These are phyloP conservation scores for Drosophila sechellia DNA, from an alignment of 1,140 invertebrate genomes.

Conservation along the genomic window DNA sequence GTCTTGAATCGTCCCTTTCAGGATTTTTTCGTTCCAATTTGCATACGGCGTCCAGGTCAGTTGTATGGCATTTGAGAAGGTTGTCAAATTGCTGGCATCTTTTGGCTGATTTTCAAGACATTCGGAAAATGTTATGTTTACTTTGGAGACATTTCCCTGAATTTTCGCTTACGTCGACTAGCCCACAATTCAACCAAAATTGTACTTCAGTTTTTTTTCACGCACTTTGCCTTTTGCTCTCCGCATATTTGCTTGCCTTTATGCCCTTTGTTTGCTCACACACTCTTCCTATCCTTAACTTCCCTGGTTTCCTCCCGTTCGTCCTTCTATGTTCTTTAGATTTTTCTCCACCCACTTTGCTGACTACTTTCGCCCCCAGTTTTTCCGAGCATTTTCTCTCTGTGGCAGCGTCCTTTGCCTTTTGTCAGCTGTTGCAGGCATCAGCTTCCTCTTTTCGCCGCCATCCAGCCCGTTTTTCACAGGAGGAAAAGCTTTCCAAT, in stretches of 20 bases:
- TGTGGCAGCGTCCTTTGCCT: conserved; percentile 1
- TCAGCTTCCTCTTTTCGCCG: neutral
- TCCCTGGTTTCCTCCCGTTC: neutral
- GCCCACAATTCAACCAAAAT: neutral
- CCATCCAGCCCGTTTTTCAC: neutral
- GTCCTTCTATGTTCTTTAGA: neutral
- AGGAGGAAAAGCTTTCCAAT: neutral
- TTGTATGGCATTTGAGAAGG: neutral
- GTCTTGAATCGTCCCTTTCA: too few relatives aligned
- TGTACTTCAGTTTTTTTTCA: neutral
- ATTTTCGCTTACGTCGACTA: neutral
- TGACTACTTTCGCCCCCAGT: neutral
- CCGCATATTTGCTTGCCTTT: neutral
- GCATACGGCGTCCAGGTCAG: neutral
- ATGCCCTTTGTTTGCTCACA: neutral
- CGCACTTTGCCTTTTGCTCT: neutral
- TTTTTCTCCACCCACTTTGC: neutral
- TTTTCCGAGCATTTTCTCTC: conserved; percentile 1
- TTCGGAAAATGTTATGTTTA: neutral
- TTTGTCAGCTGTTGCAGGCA: conserved; percentile 15
- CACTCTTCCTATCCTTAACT: conserved; percentile 1
- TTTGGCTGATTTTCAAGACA: neutral
- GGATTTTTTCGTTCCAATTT: neutral
- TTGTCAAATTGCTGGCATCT: neutral
- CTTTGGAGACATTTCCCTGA: neutral